phyloP scores from a whole-genome alignment of 1,140 invertebrate genomes.

The Chironomus tepperi region DNA sequence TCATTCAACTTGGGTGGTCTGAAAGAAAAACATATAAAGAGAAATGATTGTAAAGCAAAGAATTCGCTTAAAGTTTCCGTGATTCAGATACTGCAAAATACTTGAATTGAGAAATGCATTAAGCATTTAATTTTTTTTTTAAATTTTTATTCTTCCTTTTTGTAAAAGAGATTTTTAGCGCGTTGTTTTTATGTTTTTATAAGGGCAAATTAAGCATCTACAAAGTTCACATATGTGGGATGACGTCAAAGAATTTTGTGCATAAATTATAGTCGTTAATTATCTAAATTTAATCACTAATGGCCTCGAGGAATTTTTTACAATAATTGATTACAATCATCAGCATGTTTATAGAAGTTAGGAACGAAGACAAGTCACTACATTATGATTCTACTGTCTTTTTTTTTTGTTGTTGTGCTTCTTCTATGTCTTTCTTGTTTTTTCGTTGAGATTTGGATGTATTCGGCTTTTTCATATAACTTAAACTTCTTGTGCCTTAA shows the following conservation, averaged over 20 bases:
- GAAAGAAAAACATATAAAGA: neutral
- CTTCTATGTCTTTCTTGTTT: conserved; percentile 1
- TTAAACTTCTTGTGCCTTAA: no score
- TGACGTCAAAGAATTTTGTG: neutral
- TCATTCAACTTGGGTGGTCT: conserved; percentile 22
- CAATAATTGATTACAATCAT: conserved; percentile 14
- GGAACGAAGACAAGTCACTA: neutral
- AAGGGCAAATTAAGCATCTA: neutral
- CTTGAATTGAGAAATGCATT: conserved; percentile 13
- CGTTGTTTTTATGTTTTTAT: conserved; percentile 9
- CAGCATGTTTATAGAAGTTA: neutral
- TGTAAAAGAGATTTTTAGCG: conserved; percentile 7
- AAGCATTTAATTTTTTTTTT: conserved; percentile 1
- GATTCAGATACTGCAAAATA: conserved; percentile 13
- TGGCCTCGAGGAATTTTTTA: neutral
- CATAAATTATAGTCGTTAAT: neutral
- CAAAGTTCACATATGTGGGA: conserved; percentile 6
- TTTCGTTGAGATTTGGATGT: no score
- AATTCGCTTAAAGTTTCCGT: conserved; percentile 12
- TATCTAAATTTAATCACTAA: conserved; percentile 15
- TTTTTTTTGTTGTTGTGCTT: neutral
- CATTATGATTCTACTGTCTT: neutral
- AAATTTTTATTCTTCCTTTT: neutral
- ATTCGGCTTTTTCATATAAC: no score
- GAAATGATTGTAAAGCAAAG: conserved; percentile 13